Base-by-base conservation (phyloP, 2,888 invertebrate species). In the Eupithecia abbreviata region DNA sequence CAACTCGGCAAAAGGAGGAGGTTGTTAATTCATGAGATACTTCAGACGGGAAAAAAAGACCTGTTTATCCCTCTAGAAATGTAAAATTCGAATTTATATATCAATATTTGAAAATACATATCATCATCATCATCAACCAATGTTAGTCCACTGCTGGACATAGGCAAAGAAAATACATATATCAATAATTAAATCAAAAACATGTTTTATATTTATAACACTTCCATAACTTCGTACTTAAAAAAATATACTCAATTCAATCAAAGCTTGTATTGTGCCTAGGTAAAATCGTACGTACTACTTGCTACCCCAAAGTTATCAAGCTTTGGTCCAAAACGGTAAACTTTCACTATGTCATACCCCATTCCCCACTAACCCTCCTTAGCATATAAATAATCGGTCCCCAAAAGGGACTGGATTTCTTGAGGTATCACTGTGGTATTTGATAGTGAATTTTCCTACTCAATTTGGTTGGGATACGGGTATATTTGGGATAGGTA, bases 301-400 rank as follows among this genome's bases (percentile, higher is more conserved):
- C 18, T 58, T 30, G 30, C 30, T 30, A 62, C 30, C 62, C 62
- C 30, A 62, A 30, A 62, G 62, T 30, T 62, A 68, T 68, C 10
- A 68, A 68, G 43, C 67, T n/a, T 68, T 18, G 13, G n/a, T 45
- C 43, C 15, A 68, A 43, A n/a, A 68, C 4, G 42, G 41, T 43
- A 68, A 68, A 43, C 67, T 43, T n/a, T 43, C 43, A 42, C 15
- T 42, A 45, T 43, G 18, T 18, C 62, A 62, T 43, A n/a, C 45
- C 43, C 67, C 42, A 41, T 67, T n/a, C 43, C 43, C 15, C 15
- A 7, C 43, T 45, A 68, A 68, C 67, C 78, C 85, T 86, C 81
- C 81, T 86, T 86, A 85, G 85, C 87, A 87, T 85, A 86, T 86
- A 87, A 88, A 88, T 87, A 87, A 75, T 87, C 84, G 82, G 83